phyloP scores from a whole-genome alignment of 1,140 invertebrate species.

The Zelostemma sp. region DNA sequence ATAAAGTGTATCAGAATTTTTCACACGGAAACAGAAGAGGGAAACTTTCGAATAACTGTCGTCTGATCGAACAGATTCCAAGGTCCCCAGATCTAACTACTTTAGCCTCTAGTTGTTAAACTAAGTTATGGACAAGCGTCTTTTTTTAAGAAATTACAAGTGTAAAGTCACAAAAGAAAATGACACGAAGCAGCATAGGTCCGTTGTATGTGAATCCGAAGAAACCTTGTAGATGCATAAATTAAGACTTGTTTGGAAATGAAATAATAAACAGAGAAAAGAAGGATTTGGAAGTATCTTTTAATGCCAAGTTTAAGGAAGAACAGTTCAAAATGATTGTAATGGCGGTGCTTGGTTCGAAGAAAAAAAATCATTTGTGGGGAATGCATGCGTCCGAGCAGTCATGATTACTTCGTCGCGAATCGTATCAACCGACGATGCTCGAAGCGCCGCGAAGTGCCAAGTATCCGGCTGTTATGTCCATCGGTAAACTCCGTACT shows the following conservation, averaged over 20 bases:
- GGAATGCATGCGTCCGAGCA: not conserved
- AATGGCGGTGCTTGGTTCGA: not conserved
- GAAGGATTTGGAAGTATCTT: conserved; percentile 9
- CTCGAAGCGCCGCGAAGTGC: conserved; percentile 87
- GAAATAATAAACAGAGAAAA: too few species aligned
- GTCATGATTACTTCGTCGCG: not conserved
- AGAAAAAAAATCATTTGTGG: not conserved
- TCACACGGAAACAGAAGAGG: not conserved
- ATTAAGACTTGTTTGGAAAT: conserved; percentile 8
- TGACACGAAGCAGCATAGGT: not conserved
- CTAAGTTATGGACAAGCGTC: conserved; percentile 63
- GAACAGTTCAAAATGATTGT: not conserved
- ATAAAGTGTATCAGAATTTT: conserved; percentile 3
- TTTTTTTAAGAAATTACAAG: conserved; percentile 55
- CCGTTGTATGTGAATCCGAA: conserved; percentile 19
- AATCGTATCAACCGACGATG: conserved; percentile 77
- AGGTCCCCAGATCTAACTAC: conserved; percentile 33
- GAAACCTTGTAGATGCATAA: conserved; percentile 36
- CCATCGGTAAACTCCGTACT: conserved; percentile 87
- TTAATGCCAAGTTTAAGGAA: conserved; percentile 5
- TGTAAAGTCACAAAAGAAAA: conserved; percentile 50
- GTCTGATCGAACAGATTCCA: not conserved
- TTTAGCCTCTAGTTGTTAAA: conserved; percentile 59
- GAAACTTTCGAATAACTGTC: conserved; percentile 7
- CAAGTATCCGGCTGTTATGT: conserved; percentile 90